Evolutionary conservation across 2,888 invertebrate genomes (phyloP), one percentile per base, ranked within the genome.

Genomic region (Xestoiulus laeticollis): DNA sequence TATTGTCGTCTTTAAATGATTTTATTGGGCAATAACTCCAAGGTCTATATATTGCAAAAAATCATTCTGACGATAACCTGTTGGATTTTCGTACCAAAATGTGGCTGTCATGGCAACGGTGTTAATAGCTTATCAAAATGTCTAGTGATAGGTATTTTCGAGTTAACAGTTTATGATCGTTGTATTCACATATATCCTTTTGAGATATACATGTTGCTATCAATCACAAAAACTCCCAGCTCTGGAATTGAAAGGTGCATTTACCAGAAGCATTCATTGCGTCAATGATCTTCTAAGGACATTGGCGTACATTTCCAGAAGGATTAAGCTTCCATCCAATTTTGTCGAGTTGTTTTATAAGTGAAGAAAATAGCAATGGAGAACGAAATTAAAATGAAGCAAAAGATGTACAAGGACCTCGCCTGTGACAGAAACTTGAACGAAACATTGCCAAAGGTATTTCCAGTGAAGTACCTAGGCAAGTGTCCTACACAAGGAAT

Each of bases 401-500:
- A 59, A 19, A 59, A 59, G n/a, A 6, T 59, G 59, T 59, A 59
- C 59, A 59, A 59, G n/a, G 59, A 59, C n/a, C 59, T 59, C n/a
- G 59, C n/a, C 59, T 59, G 59, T n/a, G 59, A 59, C 59, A 59
- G 59, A 8, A 59, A 59, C 19, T n/a, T 59, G 59, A 84, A 83
- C 32, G 83, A 83, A 83, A 85, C 43, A 16, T 85, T 85, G 44
- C 85, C 85, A 30, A 38, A 85, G 22, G 16, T 43, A 4, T 85
- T 85, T 85, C 16, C 33, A 12, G 96, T 96, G 1, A 96, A 96
- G 92, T 96, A 96, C 91, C 93, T 96, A 53, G 96, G 96, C 0
- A 95, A 94, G 88, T 95, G 96, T 90, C 95, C 96, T 90, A 96
- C 97, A 0, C 93, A 95, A 90, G 97, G 97, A 0, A 92, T 97